phyloP scores from a whole-genome alignment of 1,140 invertebrate species.

The Caenorhabditis inopinata region DNA sequence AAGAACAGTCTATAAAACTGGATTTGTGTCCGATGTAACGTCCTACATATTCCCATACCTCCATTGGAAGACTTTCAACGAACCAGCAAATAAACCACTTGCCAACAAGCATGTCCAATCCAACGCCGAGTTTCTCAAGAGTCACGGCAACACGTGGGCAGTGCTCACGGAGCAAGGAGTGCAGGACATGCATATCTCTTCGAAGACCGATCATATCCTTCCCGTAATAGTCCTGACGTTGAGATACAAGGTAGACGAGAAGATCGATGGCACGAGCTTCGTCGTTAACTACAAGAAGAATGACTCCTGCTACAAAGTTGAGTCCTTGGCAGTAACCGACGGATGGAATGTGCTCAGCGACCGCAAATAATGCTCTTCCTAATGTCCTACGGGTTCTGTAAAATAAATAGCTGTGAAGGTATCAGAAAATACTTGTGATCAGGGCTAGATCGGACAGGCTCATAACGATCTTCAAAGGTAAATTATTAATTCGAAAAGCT shows the following conservation, averaged over 20 bases:
- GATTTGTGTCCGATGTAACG: no score
- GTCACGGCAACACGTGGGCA: conserved; percentile 31
- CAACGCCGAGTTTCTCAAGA: conserved; percentile 31
- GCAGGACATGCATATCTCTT: conserved; percentile 29
- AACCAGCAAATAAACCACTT: conserved; percentile 42
- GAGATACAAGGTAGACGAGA: conserved; percentile 14
- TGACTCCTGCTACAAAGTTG: conserved; percentile 28
- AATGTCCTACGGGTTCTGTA: conserved; percentile 26
- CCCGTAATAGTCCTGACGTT: conserved; percentile 34
- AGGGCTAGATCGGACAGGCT: no score
- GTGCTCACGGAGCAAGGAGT: background rate
- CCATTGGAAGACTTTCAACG: conserved; percentile 39
- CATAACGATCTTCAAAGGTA: no score
- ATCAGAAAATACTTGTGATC: no score
- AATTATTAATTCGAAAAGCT: no score
- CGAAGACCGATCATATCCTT: conserved; percentile 31
- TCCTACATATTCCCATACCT: no score
- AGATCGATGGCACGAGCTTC: conserved; percentile 28
- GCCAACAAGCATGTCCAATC: conserved; percentile 34
- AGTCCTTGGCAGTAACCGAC: conserved; percentile 37
- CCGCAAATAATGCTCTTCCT: conserved; percentile 1
- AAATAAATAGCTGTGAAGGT: no score
- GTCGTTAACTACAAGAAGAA: conserved; percentile 34
- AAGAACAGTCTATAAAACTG: conserved; percentile 37
- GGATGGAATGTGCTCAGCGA: conserved; percentile 35